phyloP scores from a whole-genome alignment of 2,113 vertebrate genomes.

The Erythrolamprus reginae region DNA sequence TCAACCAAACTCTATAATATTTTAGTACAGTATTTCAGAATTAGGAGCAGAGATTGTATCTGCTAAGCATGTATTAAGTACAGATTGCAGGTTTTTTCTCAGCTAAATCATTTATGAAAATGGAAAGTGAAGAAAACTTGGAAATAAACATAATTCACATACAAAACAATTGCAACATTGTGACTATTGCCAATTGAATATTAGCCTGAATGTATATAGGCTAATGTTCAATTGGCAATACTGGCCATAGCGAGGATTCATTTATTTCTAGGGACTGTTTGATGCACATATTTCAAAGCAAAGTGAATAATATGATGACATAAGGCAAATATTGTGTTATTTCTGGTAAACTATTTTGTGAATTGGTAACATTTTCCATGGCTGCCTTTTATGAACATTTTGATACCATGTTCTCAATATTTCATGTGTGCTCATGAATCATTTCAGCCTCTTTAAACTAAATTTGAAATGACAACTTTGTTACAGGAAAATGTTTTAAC shows the following conservation, averaged over 20 bases:
- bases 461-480: not conserved
- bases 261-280: not conserved
- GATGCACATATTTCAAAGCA: not conserved
- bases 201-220: not conserved
- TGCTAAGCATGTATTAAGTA: not conserved
- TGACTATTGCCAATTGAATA: not conserved
- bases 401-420: not conserved
- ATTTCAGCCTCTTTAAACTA: not conserved
- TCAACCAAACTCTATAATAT: not conserved
- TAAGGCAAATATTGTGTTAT: not conserved
- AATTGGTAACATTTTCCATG: not conserved
- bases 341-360: not conserved
- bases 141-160: not conserved
- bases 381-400: not conserved
- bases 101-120: not conserved
- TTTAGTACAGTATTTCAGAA: not conserved
- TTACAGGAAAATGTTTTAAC: not conserved
- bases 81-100: not conserved
- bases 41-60: not conserved
- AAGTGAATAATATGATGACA: not conserved
- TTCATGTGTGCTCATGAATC: not conserved
- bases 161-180: not conserved
- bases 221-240: not conserved
- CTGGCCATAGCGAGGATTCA: not conserved
- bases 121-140: not conserved